phyloP scores from a whole-genome alignment of 2,888 invertebrate species.

The Chymomyza procnemis region DNA sequence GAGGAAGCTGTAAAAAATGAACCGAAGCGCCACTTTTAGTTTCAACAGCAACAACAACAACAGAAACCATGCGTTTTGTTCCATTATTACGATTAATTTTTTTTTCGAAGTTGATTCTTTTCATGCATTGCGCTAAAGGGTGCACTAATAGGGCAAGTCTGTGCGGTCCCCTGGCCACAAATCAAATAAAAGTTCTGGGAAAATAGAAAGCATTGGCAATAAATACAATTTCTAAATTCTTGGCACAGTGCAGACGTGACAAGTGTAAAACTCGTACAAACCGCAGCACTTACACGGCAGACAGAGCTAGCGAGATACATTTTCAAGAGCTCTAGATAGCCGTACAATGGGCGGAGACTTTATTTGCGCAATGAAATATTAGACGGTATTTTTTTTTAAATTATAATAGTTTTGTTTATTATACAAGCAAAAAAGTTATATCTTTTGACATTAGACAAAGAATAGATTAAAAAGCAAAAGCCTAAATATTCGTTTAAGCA shows the following conservation, averaged over 20 bases:
- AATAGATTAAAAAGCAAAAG: too few relatives aligned
- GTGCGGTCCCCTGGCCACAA: constrained; percentile 7
- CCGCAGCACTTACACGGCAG: neutral
- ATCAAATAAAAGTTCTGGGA: constrained; percentile 32
- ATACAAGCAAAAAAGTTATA: too few relatives aligned
- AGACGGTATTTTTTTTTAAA: too few relatives aligned
- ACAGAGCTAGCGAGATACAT: neutral
- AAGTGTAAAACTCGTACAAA: constrained; percentile 36
- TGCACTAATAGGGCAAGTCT: neutral
- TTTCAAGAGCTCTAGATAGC: neutral
- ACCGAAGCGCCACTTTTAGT: constrained; percentile 53
- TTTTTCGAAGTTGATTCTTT: constrained; percentile 11
- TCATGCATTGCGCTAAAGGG: neutral
- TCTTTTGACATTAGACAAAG: too few relatives aligned
- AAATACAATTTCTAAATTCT: constrained; percentile 66
- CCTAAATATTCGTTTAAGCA: too few relatives aligned
- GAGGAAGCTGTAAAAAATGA: neutral
- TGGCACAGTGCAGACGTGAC: constrained; percentile 56
- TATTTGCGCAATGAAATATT: too few relatives aligned
- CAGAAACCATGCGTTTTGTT: neutral
- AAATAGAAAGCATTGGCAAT: constrained; percentile 49
- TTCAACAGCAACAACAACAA: too few relatives aligned
- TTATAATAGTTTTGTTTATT: too few relatives aligned
- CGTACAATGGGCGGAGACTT: neutral
- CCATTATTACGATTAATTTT: constrained; percentile 14